Base-by-base conservation (phyloP, 2,797 vertebrate species). In the Gobionotothen gibberifrons region DNA sequence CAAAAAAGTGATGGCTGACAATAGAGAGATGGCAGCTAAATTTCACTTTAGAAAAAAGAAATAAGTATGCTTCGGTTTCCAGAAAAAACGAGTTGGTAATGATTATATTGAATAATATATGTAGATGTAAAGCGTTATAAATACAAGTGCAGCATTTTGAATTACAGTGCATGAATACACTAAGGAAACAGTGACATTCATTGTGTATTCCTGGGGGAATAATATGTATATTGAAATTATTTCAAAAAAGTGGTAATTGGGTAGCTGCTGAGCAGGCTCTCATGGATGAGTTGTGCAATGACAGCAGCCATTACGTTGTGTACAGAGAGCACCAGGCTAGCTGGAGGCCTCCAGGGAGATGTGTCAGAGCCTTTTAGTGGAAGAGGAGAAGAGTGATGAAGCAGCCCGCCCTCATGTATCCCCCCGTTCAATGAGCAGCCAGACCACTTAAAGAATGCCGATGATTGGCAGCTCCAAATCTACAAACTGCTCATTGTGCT, bases 291-390 rank as follows among this genome's bases (percentile, higher is more conserved):
- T 81, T 87, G 86, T 87, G 87, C 88, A 85, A 87, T 92, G 91
- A 92, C 90, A 89, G 89, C 79, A 87, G 85, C 89, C 89, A 93
- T 93, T 94, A 90, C 87, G 87, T 86, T 87, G 87, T 91, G 89
- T 89, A 92, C 90, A 88, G 88, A 90, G 85, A 85, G 87, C 84
- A 87, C 79, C 88, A 82, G 79, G 78, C 89, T 82, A 86, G 82
- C 85, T 88, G 85, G 57, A 80, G 90, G 88, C 81, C 90, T 89
- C 91, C 69, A 49, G 92, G 90, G 93, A 93, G 90, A 85, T 78
- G 84, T 93, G 90, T 93, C 93, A 91, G 83, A 87, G 80, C 88
- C 89, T 93, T 92, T 93, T 94, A 92, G 91, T 82, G 83, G 87
- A 92, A 86, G 82, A 87, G 85, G 86, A 91, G 87, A 84, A 69